Conservation (phyloP, 2,113 vertebrate genomes). For the Pongo abelii region DNA sequence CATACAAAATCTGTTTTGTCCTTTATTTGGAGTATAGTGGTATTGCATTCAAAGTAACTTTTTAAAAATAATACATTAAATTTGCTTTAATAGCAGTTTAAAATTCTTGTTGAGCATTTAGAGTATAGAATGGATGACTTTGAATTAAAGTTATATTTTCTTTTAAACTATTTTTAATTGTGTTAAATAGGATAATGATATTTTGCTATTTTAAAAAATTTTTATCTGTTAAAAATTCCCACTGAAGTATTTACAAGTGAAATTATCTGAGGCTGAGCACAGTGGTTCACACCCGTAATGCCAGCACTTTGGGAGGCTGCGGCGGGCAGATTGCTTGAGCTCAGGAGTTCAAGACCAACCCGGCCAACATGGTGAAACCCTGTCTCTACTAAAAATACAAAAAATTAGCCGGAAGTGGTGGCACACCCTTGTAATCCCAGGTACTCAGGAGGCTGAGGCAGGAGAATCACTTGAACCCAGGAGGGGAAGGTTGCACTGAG, state of each 20-base stretch:
- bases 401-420: too few species aligned
- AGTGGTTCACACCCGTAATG: too few species aligned
- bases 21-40: neutral
- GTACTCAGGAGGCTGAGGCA: too few species aligned
- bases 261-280: neutral
- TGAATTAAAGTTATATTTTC: constrained; percentile 42
- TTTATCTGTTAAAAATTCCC: constrained; percentile 18
- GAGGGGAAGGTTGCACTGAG: too few species aligned
- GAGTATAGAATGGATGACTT: neutral
- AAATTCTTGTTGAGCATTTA: constrained; percentile 6
- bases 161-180: neutral
- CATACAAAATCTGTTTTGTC: neutral
- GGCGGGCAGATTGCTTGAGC: too few species aligned
- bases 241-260: constrained; percentile 30
- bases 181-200: neutral
- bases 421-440: too few species aligned
- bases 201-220: neutral
- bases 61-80: neutral
- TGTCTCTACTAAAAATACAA: too few species aligned
- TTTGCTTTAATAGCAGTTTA: neutral
- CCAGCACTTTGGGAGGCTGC: too few species aligned
- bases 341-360: too few species aligned
- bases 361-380: too few species aligned
- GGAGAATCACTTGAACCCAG: too few species aligned
- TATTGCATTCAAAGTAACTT: neutral